Base-by-base conservation (phyloP, 1,140 invertebrate species). In the Nomia melanderi region DNA sequence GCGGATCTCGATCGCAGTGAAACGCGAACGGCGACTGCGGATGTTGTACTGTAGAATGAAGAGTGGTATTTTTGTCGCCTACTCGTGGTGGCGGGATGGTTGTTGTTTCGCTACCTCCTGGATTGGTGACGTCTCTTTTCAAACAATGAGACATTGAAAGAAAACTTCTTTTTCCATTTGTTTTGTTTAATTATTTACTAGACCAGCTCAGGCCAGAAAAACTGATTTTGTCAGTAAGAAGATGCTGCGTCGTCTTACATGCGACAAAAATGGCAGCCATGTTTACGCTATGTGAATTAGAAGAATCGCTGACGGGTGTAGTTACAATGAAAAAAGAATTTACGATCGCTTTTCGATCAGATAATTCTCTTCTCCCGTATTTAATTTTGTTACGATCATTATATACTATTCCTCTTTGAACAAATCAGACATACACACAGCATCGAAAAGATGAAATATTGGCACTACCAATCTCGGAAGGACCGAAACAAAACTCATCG, bases 31-130 rank as follows among this genome's bases (percentile, higher is more conserved):
- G 29, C 67, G n/a, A 31, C n/a, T n/a, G 60, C 33, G 72, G 66
- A 57, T 57, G 66, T 60, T 81, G 77, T n/a, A n/a, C n/a, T n/a
- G n/a, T 78, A 67, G 44, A 78, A 41, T 74, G 33, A 78, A 17
- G 62, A 70, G 54, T 36, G 47, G 25, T 73, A 69, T 82, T 64
- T 64, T 63, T 50, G 23, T 73, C 62, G 41, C 41, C 47, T 20
- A 39, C 59, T 14, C 6, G 11, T 12, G n/a, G 31, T 54, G 54
- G 36, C 54, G 9, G 9, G 1, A 14, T 67, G 2, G 29, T 12
- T 36, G 39, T 20, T n/a, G 47, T 20, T 41, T 66, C 47, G 33
- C 12, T 44, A 3, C 31, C 29, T 25, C 20, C 11, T 59, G 20
- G 31, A 29, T 29, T n/a, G 9, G 73, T 23, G 41, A 69, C 59